Evolutionary conservation across 2,888 invertebrate genomes (phyloP).

Genomic region (Andrena flavipes): DNA sequence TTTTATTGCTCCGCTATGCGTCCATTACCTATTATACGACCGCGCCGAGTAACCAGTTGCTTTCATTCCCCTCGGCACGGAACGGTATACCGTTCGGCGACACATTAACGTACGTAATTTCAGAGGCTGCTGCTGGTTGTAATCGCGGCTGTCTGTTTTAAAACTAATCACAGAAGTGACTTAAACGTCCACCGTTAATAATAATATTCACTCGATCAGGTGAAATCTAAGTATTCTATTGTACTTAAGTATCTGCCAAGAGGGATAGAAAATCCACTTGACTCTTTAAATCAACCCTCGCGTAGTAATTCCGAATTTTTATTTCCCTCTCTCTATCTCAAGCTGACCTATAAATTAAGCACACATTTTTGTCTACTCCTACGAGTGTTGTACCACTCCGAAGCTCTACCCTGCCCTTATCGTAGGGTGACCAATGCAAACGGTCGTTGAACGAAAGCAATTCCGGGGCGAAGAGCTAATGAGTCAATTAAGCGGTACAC

Average conservation of each 20-base stretch:
- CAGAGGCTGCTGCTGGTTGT: not conserved
- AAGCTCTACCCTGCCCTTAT: not conserved
- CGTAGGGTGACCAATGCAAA: not conserved
- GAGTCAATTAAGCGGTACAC: slow-evolving; percentile 51
- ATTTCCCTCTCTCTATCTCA: no score
- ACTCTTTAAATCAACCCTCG: slow-evolving; percentile 1
- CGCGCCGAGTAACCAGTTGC: slow-evolving; percentile 41
- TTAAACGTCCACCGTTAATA: no score
- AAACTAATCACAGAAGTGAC: no score
- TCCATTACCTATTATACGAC: slow-evolving; percentile 55
- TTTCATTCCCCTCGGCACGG: slow-evolving; percentile 33
- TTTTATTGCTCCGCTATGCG: slow-evolving; percentile 52
- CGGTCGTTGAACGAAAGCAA: slow-evolving; percentile 12
- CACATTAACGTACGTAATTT: slow-evolving; percentile 12
- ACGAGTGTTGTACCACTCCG: no score
- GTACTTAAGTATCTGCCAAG: not conserved
- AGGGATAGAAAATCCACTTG: slow-evolving; percentile 4
- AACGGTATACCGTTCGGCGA: slow-evolving; percentile 13
- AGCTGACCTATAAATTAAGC: no score
- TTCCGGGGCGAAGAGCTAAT: slow-evolving; percentile 18
- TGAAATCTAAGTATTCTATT: no score
- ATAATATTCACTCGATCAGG: no score
- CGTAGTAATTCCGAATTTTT: not conserved
- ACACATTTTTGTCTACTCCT: no score
- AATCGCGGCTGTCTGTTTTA: not conserved